Conservation (phyloP, 2,888 invertebrate genomes). For the Euzetes globulus region DNA sequence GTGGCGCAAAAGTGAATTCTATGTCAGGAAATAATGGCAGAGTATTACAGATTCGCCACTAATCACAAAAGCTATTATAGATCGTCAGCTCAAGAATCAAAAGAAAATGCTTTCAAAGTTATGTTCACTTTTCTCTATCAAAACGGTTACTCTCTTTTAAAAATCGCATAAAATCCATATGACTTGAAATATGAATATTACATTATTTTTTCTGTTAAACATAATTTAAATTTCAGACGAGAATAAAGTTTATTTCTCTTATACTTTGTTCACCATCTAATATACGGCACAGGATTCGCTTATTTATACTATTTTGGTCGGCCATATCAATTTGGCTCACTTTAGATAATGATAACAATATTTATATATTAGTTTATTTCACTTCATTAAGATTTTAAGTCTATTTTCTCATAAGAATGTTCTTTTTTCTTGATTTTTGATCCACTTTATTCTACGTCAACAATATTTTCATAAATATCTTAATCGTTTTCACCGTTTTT, state of each 20-base stretch:
- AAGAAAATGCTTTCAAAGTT: conserved; percentile 7
- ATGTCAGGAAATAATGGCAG: neutral
- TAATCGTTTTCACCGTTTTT: too few species aligned
- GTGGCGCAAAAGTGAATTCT: neutral
- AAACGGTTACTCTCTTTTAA: neutral
- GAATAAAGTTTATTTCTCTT: too few species aligned
- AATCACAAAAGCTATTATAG: conserved; percentile 14
- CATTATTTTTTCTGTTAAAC: neutral
- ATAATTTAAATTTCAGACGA: neutral
- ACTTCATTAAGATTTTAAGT: neutral
- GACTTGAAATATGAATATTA: conserved; percentile 9
- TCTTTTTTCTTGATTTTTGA: neutral
- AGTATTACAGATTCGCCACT: neutral
- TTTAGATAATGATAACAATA: neutral
- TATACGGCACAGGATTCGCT: too few species aligned
- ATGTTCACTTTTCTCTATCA: neutral
- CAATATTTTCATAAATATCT: too few species aligned
- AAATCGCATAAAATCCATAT: neutral
- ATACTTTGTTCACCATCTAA: too few species aligned
- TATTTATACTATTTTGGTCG: too few species aligned
- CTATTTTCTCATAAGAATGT: neutral
- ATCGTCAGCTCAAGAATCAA: neutral
- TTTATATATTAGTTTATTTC: neutral
- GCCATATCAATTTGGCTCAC: too few species aligned
- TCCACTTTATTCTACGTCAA: too few species aligned